Percentiles rank a stretch among this genome's conserved stretches.
These are phyloP conservation scores for Chlorops oryzae DNA, from an alignment of 1,140 invertebrate species.

Conservation along the genomic window DNA sequence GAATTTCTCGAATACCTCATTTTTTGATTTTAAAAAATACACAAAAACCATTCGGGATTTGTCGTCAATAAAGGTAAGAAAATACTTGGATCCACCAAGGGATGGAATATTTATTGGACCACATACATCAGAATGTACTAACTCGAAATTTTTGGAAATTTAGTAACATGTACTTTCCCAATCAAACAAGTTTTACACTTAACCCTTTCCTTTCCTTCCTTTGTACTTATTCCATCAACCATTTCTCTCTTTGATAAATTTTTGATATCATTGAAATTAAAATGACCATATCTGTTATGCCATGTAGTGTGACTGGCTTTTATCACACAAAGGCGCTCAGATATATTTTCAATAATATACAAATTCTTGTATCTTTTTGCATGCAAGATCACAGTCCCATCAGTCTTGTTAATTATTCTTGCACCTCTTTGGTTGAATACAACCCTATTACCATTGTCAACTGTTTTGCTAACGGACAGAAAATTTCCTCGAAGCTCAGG, in stretches of 20 bases:
- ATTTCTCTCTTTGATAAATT: slow-evolving; percentile 18
- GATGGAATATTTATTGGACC: slow-evolving; percentile 46
- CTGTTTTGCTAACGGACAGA: slow-evolving; percentile 25
- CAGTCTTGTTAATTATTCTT: not conserved
- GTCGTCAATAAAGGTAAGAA: slow-evolving; percentile 49
- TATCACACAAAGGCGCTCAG: not conserved
- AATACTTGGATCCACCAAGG: slow-evolving; percentile 38
- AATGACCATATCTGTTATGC: slow-evolving; percentile 29
- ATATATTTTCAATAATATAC: not conserved
- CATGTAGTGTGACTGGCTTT: slow-evolving; percentile 14
- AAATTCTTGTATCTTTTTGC: not conserved
- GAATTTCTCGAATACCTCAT: slow-evolving; percentile 38
- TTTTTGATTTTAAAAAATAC: slow-evolving; percentile 47
- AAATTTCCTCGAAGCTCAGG: slow-evolving; percentile 17
- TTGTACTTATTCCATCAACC: slow-evolving; percentile 14
- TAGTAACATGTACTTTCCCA: slow-evolving; percentile 23
- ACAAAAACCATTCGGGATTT: slow-evolving; percentile 33
- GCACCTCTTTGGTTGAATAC: not conserved
- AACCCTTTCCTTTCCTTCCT: slow-evolving; percentile 11
- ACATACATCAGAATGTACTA: slow-evolving; percentile 46
- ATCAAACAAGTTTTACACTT: slow-evolving; percentile 22
- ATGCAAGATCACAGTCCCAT: not conserved
- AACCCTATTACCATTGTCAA: slow-evolving; percentile 12
- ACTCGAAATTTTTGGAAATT: slow-evolving; percentile 27
- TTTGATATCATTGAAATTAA: slow-evolving; percentile 25